These are phyloP conservation scores for Acanthaster planci DNA, from an alignment of 35 echinoderm and acorn worm species.

Conservation along the genomic window DNA sequence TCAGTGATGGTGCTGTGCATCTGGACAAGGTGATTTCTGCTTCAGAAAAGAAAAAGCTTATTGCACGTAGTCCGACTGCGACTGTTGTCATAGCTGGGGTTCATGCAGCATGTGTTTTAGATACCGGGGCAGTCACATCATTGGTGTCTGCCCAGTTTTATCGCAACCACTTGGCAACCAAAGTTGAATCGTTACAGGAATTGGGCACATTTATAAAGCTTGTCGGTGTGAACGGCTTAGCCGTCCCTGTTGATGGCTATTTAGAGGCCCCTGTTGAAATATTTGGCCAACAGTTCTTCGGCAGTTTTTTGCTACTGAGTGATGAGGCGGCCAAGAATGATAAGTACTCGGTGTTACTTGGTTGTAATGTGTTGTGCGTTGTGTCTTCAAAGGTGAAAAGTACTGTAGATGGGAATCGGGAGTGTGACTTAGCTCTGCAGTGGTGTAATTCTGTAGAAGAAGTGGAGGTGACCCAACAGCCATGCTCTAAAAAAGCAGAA, in stretches of 20 bases:
- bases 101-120: background rate
- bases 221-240: background rate
- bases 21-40: background rate
- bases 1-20: background rate
- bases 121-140: background rate
- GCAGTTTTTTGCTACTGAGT: background rate
- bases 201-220: background rate
- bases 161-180: background rate
- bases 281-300: background rate
- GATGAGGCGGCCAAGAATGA: background rate
- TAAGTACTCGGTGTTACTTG: background rate
- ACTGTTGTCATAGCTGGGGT: background rate
- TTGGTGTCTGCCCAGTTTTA: background rate
- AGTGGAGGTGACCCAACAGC: background rate
- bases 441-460: background rate
- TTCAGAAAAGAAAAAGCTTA: background rate
- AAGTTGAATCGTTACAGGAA: background rate
- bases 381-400: background rate
- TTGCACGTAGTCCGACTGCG: background rate
- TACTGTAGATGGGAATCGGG: background rate
- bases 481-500: background rate
- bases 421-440: background rate
- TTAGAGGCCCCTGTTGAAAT: constrained; percentile 12
- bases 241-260: background rate
- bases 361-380: background rate